These are phyloP conservation scores for Trichacis sp. DNA, from an alignment of 2,888 invertebrate species.

Conservation along the genomic window DNA sequence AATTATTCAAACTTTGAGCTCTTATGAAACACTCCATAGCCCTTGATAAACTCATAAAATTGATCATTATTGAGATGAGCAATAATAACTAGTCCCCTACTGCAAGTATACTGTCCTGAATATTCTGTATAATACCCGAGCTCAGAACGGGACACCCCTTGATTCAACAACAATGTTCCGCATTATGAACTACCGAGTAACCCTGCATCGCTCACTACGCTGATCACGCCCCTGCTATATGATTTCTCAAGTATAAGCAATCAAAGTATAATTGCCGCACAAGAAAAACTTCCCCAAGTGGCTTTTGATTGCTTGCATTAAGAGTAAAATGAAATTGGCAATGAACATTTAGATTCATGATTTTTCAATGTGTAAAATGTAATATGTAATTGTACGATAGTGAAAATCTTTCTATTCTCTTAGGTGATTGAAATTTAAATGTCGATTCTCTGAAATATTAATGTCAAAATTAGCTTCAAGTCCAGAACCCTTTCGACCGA, in stretches of 20 bases:
- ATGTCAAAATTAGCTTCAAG: no score
- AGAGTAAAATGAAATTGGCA: no score
- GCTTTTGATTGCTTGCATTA: no score
- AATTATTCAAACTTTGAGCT: no score
- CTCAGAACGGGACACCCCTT: constrained; percentile 54
- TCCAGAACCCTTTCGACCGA: no score
- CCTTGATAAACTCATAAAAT: constrained; percentile 62
- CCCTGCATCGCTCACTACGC: constrained; percentile 30
- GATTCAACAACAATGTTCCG: constrained; percentile 59
- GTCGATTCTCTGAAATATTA: no score
- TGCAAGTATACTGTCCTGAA: constrained; percentile 49
- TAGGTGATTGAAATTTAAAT: no score
- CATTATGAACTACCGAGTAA: constrained; percentile 55
- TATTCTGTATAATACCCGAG: constrained; percentile 48
- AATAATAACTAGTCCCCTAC: constrained; percentile 55
- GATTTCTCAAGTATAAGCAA: constrained; percentile 53
- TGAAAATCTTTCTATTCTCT: no score
- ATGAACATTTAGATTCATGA: constrained; percentile 13
- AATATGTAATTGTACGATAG: no score
- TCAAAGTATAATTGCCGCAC: constrained; percentile 57
- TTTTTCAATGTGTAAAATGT: no score
- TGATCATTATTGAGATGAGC: constrained; percentile 63
- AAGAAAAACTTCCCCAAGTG: constrained; percentile 28
- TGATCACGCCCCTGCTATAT: constrained; percentile 50
- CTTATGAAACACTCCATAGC: no score